phyloP scores from a whole-genome alignment of 2,113 vertebrate species.

The Equus quagga region DNA sequence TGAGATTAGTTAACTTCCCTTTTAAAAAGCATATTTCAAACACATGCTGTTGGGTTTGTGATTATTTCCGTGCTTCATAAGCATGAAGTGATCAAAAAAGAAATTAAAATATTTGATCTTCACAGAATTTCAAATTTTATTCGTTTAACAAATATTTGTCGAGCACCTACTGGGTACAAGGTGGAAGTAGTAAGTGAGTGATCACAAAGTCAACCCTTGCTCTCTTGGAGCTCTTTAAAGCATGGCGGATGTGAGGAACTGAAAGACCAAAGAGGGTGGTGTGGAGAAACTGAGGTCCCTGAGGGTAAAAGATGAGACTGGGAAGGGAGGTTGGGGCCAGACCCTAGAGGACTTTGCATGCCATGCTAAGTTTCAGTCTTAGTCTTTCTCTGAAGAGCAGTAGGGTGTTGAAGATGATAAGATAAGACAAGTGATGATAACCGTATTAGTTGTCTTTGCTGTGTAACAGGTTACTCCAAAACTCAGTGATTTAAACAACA shows the following conservation, averaged over 20 bases:
- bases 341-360: not conserved
- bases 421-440: too few relatives aligned
- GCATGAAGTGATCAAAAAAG: not conserved
- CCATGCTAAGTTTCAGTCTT: not conserved
- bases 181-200: not conserved
- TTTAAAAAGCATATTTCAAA: not conserved
- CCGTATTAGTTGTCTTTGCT: not conserved
- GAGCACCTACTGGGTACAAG: not conserved
- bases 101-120: slow-evolving; percentile 42
- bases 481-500: not conserved
- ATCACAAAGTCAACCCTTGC: not conserved
- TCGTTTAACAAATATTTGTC: slow-evolving; percentile 34
- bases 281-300: not conserved
- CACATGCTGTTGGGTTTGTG: not conserved
- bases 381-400: not conserved
- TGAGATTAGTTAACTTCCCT: not conserved
- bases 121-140: not conserved
- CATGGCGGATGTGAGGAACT: accelerated
- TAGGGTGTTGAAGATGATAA: not conserved
- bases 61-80: not conserved
- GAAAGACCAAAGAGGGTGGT: not conserved
- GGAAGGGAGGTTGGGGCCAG: not conserved
- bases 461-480: not conserved
- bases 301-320: not conserved
- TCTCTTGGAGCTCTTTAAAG: not conserved